Evolutionary conservation across 1,140 invertebrate species (phyloP).

Genomic region (Sitophilus oryzae): DNA sequence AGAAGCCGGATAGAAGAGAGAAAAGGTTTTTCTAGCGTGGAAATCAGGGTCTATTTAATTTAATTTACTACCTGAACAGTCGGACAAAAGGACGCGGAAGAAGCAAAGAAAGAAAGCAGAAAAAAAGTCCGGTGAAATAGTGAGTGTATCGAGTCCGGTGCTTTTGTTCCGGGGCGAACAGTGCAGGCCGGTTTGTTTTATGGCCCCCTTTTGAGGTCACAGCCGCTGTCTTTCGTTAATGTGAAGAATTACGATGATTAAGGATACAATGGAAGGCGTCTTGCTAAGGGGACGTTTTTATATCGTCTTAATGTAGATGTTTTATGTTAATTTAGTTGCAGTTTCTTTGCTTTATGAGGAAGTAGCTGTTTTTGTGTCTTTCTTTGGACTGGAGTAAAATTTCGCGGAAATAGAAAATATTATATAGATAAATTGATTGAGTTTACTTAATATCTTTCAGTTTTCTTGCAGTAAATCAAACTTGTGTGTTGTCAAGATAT

Average conservation of each 20-base stretch:
- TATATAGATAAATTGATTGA: no score
- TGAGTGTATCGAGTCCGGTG: background rate
- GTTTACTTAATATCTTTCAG: no score
- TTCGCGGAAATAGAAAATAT: no score
- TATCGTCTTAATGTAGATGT: background rate
- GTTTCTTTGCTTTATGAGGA: no score
- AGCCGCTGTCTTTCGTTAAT: background rate
- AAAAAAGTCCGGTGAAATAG: constrained; percentile 1
- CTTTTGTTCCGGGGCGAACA: background rate
- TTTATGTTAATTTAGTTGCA: background rate
- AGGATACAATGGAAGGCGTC: background rate
- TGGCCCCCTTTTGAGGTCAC: background rate
- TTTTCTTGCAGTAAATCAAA: no score
- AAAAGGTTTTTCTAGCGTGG: constrained; percentile 7
- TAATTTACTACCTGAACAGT: constrained; percentile 14
- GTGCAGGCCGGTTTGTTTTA: background rate
- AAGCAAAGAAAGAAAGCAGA: no score
- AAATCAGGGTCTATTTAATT: constrained; percentile 16
- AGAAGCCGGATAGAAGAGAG: background rate
- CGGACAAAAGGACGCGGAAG: constrained; percentile 4
- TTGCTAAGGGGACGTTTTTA: background rate
- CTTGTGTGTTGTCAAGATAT: no score
- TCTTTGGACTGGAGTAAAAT: no score
- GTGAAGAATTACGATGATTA: background rate
- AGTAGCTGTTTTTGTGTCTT: no score